phyloP scores from a whole-genome alignment of 2,888 invertebrate genomes.

The Oxystoma pomonae region DNA sequence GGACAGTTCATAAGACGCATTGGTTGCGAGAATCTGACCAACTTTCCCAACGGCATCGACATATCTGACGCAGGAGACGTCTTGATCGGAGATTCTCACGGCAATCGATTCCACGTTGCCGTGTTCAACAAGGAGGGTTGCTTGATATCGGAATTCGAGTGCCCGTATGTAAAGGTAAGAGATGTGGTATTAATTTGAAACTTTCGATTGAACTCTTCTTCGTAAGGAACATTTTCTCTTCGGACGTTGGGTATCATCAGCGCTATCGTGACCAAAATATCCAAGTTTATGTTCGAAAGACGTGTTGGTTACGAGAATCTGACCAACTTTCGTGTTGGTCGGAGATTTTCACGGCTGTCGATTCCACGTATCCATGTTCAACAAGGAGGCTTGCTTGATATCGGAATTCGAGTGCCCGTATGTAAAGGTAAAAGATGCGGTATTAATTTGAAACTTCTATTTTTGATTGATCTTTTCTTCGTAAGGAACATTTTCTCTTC shows the following conservation, averaged over 20 bases:
- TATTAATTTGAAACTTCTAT: too few relatives aligned
- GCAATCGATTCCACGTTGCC: slow-evolving; percentile 95
- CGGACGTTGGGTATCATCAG: too few relatives aligned
- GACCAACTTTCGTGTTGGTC: slow-evolving; percentile 94
- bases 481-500: too few relatives aligned
- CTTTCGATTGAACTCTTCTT: too few relatives aligned
- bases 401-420: slow-evolving; percentile 96
- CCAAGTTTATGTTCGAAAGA: slow-evolving; percentile 83
- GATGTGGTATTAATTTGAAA: too few relatives aligned
- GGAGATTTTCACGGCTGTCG: slow-evolving; percentile 97
- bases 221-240: too few relatives aligned
- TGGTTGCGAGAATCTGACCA: slow-evolving; percentile 92
- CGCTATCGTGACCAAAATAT: too few relatives aligned
- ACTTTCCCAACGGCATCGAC: slow-evolving; percentile 97
- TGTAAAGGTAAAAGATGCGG: slow-evolving; percentile 90
- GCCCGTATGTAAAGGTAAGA: slow-evolving; percentile 94
- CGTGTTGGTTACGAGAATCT: slow-evolving; percentile 94
- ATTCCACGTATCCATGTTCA: slow-evolving; percentile 95
- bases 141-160: slow-evolving; percentile 89
- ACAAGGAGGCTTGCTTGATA: slow-evolving; percentile 78
- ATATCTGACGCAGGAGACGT: slow-evolving; percentile 96
- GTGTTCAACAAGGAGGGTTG: slow-evolving; percentile 88
- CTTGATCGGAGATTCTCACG: slow-evolving; percentile 94
- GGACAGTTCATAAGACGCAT: slow-evolving; percentile 90
- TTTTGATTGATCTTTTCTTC: too few relatives aligned